These are phyloP conservation scores for Mycteria americana DNA, from an alignment of 2,797 vertebrate species.

Conservation along the genomic window DNA sequence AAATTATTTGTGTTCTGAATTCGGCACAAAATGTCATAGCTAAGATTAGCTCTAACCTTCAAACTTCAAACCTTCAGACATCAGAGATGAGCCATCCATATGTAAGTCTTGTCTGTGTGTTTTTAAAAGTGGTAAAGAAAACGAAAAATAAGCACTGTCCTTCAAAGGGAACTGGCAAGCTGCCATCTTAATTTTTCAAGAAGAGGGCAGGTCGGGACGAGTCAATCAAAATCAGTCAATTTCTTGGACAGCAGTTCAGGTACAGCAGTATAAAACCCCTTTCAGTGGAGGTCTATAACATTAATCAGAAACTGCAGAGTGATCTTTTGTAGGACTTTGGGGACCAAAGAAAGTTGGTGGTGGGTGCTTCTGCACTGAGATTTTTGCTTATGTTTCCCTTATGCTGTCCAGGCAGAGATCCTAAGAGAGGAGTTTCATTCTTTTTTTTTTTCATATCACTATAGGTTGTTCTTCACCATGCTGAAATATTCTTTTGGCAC, in stretches of 20 bases:
- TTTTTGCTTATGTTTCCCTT: neutral
- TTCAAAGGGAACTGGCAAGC: conserved; percentile 8
- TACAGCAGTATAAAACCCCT: neutral
- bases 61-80: conserved; percentile 33
- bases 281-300: neutral
- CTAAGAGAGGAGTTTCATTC: neutral
- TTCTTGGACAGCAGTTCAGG: conserved; percentile 8
- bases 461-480: neutral
- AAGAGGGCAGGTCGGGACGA: neutral
- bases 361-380: neutral
- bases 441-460: neutral
- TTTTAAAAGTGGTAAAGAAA: conserved; percentile 14
- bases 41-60: conserved; percentile 60
- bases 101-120: conserved; percentile 15
- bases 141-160: neutral
- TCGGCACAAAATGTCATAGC: conserved; percentile 19
- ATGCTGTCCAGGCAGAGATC: neutral
- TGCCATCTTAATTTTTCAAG: neutral
- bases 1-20: conserved; percentile 41
- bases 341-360: neutral
- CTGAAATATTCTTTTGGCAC: neutral
- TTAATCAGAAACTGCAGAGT: neutral
- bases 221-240: conserved; percentile 33
- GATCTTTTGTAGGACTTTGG: neutral
- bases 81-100: conserved; percentile 4